Conservation (phyloP, 2,888 invertebrate genomes). For the Megaustenia siamemsis region DNA sequence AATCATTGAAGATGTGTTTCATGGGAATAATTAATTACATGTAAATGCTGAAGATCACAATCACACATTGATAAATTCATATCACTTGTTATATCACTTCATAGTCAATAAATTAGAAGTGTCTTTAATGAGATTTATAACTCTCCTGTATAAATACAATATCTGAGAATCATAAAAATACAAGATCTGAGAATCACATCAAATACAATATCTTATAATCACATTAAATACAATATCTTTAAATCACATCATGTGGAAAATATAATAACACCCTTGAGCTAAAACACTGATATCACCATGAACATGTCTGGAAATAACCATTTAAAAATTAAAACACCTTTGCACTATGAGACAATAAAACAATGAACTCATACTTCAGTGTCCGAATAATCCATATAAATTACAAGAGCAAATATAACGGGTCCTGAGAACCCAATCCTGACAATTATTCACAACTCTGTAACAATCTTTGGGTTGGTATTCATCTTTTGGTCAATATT, state of each 20-base stretch:
- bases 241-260: not conserved
- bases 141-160: not conserved
- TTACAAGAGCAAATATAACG: not conserved
- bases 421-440: not conserved
- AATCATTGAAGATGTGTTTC: no score
- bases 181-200: not conserved
- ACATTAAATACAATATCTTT: not conserved
- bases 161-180: not conserved
- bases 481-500: no score
- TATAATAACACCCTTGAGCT: constrained; percentile 6
- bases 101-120: not conserved
- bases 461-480: not conserved
- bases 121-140: not conserved
- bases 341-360: not conserved
- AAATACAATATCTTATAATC: not conserved
- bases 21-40: no score
- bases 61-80: not conserved
- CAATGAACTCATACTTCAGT: not conserved
- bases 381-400: not conserved
- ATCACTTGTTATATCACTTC: not conserved
- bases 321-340: not conserved
- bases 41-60: no score
- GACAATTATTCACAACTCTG: not conserved
- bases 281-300: not conserved
- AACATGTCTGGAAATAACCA: not conserved